phyloP scores from a whole-genome alignment of 1,140 invertebrate genomes.

The Arctopsyche grandis region DNA sequence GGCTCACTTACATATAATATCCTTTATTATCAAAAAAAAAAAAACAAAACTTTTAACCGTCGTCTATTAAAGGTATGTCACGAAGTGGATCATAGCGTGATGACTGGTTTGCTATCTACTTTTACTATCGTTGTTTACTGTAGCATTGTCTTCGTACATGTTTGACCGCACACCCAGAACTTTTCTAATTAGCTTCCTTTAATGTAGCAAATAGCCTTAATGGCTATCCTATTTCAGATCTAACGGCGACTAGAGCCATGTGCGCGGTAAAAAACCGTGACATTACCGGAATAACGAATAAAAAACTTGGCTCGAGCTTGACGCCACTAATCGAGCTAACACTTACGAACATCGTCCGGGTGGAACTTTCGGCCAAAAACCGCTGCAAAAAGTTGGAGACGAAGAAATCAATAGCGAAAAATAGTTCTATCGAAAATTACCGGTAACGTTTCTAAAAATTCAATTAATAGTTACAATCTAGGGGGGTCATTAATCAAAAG shows the following conservation, averaged over 20 bases:
- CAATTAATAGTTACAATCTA: neutral
- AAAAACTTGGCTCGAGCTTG: neutral
- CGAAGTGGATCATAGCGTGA: neutral
- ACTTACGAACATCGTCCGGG: neutral
- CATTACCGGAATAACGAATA: conserved; percentile 3
- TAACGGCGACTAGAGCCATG: conserved; percentile 20
- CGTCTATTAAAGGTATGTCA: neutral
- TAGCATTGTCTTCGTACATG: neutral
- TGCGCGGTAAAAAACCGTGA: conserved; percentile 26
- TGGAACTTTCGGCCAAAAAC: neutral
- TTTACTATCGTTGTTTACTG: neutral
- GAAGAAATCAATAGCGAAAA: neutral
- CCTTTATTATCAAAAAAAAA: neutral
- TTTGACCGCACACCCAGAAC: neutral
- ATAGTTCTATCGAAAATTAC: neutral
- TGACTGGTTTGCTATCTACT: neutral
- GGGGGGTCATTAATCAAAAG: conserved; percentile 23
- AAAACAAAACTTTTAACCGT: neutral
- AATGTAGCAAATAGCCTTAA: conserved; percentile 22
- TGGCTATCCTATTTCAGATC: neutral
- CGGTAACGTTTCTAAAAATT: neutral
- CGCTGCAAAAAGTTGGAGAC: neutral
- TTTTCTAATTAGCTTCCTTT: conserved; percentile 15
- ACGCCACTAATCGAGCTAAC: neutral
- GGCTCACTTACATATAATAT: neutral